Conservation (phyloP, 2,113 vertebrate species). For the Pholis gunnellus region DNA sequence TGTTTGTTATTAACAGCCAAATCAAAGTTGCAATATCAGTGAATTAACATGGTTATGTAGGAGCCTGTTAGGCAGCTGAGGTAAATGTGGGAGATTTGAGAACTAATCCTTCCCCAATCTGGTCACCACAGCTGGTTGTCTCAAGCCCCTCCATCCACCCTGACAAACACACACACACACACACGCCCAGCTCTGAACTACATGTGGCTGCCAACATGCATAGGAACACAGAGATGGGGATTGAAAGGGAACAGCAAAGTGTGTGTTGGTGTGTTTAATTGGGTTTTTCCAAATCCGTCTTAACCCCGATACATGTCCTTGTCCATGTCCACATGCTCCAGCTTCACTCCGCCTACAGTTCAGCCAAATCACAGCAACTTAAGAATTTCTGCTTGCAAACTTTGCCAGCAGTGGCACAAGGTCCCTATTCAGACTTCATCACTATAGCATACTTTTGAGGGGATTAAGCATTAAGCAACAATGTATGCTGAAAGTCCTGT, state of each 20-base stretch:
- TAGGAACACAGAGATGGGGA: conserved; percentile 50
- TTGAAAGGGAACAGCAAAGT: conserved; percentile 48
- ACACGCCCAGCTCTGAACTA: conserved; percentile 28
- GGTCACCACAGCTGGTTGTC: conserved; percentile 79
- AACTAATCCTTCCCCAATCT: conserved; percentile 81
- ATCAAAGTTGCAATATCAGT: conserved; percentile 54
- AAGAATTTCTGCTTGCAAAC: conserved; percentile 21
- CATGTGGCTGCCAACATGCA: conserved; percentile 62
- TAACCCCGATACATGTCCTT: conserved; percentile 65
- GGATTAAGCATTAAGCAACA: conserved; percentile 52
- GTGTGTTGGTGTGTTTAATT: conserved; percentile 64
- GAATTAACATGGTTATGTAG: conserved; percentile 71
- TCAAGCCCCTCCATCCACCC: conserved; percentile 59
- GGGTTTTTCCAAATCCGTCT: conserved; percentile 74
- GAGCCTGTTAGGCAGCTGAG: conserved; percentile 74
- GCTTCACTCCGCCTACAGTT: conserved; percentile 38
- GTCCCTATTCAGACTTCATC: conserved; percentile 35
- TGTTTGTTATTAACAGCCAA: conserved; percentile 53
- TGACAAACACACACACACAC: conserved; percentile 25
- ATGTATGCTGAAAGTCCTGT: conserved; percentile 48
- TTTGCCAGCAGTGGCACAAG: conserved; percentile 27
- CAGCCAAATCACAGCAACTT: conserved; percentile 34
- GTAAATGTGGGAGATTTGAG: conserved; percentile 77
- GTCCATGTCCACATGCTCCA: conserved; percentile 52
- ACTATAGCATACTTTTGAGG: conserved; percentile 41